Evolutionary conservation across 2,797 vertebrate genomes (phyloP).

Genomic region (Triplophysa bombifrons): DNA sequence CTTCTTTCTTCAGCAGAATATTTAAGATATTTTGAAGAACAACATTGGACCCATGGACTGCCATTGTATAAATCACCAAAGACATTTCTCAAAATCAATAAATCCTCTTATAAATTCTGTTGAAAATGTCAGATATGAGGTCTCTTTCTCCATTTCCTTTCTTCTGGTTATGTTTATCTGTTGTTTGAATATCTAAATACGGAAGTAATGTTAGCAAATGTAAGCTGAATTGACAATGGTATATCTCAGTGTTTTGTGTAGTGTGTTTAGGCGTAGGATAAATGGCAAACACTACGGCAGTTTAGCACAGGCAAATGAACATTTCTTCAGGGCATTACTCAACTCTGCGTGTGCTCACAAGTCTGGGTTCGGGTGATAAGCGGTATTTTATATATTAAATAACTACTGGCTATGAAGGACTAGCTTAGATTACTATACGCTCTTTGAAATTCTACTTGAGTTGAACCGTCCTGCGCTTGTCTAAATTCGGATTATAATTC

Average conservation of each 20-base stretch:
- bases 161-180: neutral
- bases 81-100: neutral
- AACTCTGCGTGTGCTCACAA: constrained; percentile 6
- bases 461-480: neutral
- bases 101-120: neutral
- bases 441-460: constrained; percentile 15
- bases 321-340: constrained; percentile 21
- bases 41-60: too few species aligned
- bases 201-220: constrained; percentile 7
- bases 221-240: neutral
- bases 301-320: constrained; percentile 10
- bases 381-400: constrained; percentile 55
- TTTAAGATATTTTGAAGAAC: too few species aligned
- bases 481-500: constrained; percentile 21
- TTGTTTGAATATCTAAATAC: neutral
- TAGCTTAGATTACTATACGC: constrained; percentile 2
- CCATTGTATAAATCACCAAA: too few species aligned
- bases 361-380: constrained; percentile 65
- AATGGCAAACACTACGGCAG: constrained; percentile 27
- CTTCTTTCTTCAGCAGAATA: too few species aligned
- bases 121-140: neutral
- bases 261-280: constrained; percentile 4
- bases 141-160: neutral
- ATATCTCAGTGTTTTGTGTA: constrained; percentile 6
- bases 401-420: constrained; percentile 13